Conservation (phyloP, 1,140 invertebrate species). For the Anastatus disparis region DNA sequence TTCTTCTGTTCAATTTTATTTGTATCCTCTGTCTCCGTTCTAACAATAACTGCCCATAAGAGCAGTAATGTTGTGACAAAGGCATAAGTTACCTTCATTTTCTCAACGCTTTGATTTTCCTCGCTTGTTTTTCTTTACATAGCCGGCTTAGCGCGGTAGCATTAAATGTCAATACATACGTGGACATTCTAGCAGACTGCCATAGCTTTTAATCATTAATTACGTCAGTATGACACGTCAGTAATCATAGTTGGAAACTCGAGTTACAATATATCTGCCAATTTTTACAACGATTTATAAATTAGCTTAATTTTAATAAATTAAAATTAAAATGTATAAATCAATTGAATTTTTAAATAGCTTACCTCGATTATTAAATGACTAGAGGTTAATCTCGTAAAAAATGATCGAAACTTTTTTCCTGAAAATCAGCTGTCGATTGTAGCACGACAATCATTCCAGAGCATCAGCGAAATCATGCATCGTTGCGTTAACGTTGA, state of each 20-base stretch:
- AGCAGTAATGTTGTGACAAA: constrained; percentile 43
- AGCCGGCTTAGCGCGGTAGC: constrained; percentile 27
- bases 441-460: constrained; percentile 1
- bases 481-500: background rate
- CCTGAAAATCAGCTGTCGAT: constrained; percentile 3
- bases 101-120: constrained; percentile 35
- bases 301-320: background rate
- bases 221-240: constrained; percentile 56
- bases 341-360: too few relatives aligned
- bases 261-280: background rate
- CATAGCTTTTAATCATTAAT: constrained; percentile 44
- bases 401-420: background rate
- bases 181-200: constrained; percentile 49
- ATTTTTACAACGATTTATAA: background rate
- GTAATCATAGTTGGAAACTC: constrained; percentile 38
- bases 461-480: background rate
- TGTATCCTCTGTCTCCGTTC: constrained; percentile 48
- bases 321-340: background rate
- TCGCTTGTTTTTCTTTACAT: constrained; percentile 38
- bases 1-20: constrained; percentile 44
- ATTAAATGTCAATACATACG: constrained; percentile 46
- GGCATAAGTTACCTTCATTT: constrained; percentile 47
- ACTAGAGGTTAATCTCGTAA: background rate
- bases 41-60: constrained; percentile 42
- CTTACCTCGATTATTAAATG: background rate